Evolutionary conservation across 2,888 invertebrate genomes (phyloP), one percentile per base, ranked within the genome.

Genomic region (Heliothis peltigera): DNA sequence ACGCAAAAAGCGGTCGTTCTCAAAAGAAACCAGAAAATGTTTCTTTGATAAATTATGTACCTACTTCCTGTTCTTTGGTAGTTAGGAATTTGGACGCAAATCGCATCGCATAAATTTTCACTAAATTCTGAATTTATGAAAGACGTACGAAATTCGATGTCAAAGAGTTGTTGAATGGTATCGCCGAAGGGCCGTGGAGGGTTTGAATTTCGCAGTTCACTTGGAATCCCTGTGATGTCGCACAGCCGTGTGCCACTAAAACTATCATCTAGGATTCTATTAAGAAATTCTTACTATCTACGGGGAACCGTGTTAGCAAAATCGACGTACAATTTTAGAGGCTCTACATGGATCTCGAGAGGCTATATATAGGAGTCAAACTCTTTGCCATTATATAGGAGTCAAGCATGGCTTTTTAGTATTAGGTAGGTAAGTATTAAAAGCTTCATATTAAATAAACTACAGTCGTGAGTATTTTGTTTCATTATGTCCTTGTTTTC

Each of bases 161-260:
- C 88, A 88, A 88, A 87, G 88, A 81, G 84, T 83, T 82, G 82
- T 86, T 83, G 74, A 78, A 75, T 80, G 75, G 65, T 78, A 82
- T 81, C 70, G 79, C 69, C 76, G 73, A 73, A 77, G 76, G 72
- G 79, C 79, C 59, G 70, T 15, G 56, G 57, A 80, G 84, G 83
- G 82, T 84, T 84, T 71, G 81, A 84, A 88, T 86, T 86, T 87
- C 74, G 71, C 73, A 78, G 81, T 81, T 82, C 66, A 64, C 62
- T 44, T 54, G 88, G 90, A 90, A 91, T 90, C 74, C 70, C 79
- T 90, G 70, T 89, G 87, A 89, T 84, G 84, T 88, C 72, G 53
- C 73, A 72, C 72, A 77, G 69, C 80, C 79, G 52, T 68, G 66
- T 79, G 77, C 75, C 71, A 77, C 81, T 83, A 70, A 80, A 84